These are phyloP conservation scores for Drosophila orena DNA, from an alignment of 1,140 invertebrate species.

Conservation along the genomic window DNA sequence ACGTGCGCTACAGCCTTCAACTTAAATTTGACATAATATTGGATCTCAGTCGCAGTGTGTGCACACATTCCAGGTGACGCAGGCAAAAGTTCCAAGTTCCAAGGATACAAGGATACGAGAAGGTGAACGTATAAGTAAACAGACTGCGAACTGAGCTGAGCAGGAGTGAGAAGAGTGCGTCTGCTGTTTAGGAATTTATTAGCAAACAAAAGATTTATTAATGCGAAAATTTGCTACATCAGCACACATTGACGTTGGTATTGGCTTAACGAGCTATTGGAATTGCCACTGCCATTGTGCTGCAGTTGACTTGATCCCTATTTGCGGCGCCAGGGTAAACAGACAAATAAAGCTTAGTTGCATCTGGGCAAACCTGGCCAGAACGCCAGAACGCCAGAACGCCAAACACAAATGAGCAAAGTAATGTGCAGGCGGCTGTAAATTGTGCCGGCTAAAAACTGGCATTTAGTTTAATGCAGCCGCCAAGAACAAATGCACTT, in stretches of 20 bases:
- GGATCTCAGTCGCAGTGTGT: background rate
- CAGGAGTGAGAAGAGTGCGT: conserved; percentile 21
- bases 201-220: conserved; percentile 80
- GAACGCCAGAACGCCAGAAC: no score
- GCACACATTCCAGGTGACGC: background rate
- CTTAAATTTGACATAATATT: conserved; percentile 1
- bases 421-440: conserved; percentile 8
- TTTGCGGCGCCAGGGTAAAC: conserved; percentile 37
- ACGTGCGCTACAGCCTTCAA: conserved; percentile 22
- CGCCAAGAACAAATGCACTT: conserved; percentile 44
- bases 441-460: conserved; percentile 24
- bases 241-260: conserved; percentile 50
- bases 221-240: conserved; percentile 73
- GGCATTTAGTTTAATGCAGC: conserved; percentile 33
- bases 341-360: conserved; percentile 73
- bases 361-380: conserved; percentile 36
- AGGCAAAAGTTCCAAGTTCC: conserved; percentile 5
- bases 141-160: background rate
- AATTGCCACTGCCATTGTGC: conserved; percentile 26
- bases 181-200: conserved; percentile 69
- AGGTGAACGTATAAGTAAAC: conserved; percentile 46
- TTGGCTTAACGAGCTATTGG: conserved; percentile 23
- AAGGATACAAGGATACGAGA: background rate
- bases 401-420: conserved; percentile 23
- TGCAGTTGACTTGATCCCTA: conserved; percentile 45